Percentiles rank a stretch among this genome's conserved stretches.
These are phyloP conservation scores for Gnatocerus cornutus DNA, from an alignment of 2,888 invertebrate species.

Conservation along the genomic window DNA sequence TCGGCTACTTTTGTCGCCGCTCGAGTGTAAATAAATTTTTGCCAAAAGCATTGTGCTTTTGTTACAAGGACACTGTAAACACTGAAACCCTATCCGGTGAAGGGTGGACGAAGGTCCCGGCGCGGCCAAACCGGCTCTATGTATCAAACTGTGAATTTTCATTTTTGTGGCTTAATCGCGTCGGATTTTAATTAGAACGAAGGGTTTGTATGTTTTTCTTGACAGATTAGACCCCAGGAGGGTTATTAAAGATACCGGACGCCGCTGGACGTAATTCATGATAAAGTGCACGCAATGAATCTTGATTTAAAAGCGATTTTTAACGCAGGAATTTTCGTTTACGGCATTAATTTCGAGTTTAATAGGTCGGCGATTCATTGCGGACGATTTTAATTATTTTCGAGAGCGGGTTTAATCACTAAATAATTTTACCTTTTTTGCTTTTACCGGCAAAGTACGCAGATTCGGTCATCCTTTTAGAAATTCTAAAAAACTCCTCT, in stretches of 20 bases:
- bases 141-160: constrained; percentile 54
- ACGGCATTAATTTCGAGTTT: neutral
- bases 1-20: constrained; percentile 30
- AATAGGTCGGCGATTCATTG: neutral
- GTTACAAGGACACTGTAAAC: constrained; percentile 41
- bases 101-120: neutral
- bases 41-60: constrained; percentile 38
- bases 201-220: constrained; percentile 34
- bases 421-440: constrained; percentile 9
- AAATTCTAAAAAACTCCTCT: no score
- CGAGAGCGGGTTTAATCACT: neutral
- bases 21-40: constrained; percentile 42
- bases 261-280: constrained; percentile 33
- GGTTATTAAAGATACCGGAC: constrained; percentile 24
- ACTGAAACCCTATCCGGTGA: constrained; percentile 28
- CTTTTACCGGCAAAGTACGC: constrained; percentile 1
- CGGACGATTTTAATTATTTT: neutral
- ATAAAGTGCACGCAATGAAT: constrained; percentile 29
- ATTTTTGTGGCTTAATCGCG: constrained; percentile 50
- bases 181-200: constrained; percentile 48
- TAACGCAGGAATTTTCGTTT: constrained; percentile 1
- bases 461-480: no score
- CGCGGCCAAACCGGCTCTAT: constrained; percentile 1
- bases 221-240: constrained; percentile 28
- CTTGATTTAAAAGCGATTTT: constrained; percentile 29